Evolutionary conservation across 2,888 invertebrate genomes (phyloP).

Genomic region (Pachycephus smyrnensis): DNA sequence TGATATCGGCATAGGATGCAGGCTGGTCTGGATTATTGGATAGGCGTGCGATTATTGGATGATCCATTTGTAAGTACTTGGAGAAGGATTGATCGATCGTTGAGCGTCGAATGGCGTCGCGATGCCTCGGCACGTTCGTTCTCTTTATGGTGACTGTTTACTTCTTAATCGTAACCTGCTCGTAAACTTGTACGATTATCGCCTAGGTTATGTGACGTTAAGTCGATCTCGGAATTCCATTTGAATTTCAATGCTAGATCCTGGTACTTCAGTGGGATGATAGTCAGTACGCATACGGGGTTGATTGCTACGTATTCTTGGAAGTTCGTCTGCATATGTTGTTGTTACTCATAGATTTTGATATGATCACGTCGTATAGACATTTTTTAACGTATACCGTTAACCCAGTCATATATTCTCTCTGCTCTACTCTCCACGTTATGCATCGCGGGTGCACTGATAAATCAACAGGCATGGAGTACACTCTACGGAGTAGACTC

Average conservation of each 20-base stretch:
- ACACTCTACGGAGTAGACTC: not conserved
- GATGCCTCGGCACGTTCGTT: not conserved
- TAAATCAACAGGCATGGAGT: conserved; percentile 47
- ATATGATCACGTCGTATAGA: not conserved
- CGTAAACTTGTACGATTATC: not conserved
- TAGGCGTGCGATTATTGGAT: not conserved
- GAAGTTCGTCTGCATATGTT: not conserved
- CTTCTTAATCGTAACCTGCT: not conserved
- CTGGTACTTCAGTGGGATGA: not conserved
- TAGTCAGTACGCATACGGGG: not conserved
- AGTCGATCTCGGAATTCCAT: not conserved
- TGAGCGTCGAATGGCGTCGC: not conserved
- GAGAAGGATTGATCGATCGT: not conserved
- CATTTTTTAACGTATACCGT: not conserved
- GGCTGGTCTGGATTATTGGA: not conserved
- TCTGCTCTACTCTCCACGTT: not conserved
- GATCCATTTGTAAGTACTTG: not conserved
- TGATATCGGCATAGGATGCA: not conserved
- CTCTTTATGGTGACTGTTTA: not conserved
- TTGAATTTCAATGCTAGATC: not conserved
- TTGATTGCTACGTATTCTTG: not conserved
- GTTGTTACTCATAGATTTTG: not conserved
- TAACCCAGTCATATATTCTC: not conserved
- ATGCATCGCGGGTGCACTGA: conserved; percentile 23
- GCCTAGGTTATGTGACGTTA: not conserved